Percentiles rank a stretch among this genome's conserved stretches.
phyloP scores from a whole-genome alignment of 2,797 vertebrate species.

The Tiaroga cobitis region DNA sequence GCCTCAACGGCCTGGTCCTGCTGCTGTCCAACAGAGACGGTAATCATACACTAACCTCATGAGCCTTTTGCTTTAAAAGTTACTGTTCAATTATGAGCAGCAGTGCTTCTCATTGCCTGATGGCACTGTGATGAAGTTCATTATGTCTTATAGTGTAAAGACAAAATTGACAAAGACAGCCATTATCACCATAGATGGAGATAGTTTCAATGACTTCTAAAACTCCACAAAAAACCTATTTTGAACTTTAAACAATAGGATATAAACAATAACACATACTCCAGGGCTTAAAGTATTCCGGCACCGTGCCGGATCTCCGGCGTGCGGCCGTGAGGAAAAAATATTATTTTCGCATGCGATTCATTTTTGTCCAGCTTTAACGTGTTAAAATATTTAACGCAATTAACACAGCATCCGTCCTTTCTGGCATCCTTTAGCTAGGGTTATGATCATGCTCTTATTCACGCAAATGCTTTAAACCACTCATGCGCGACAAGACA shows the following conservation, averaged over 20 bases:
- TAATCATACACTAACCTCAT: conserved; percentile 66
- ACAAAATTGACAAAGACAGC: neutral
- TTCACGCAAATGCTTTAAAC: no score
- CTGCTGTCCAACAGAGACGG: conserved; percentile 96
- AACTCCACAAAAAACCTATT: neutral
- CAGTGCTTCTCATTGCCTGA: conserved; percentile 8
- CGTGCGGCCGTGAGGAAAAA: no score
- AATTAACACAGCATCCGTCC: no score
- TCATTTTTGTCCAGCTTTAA: no score
- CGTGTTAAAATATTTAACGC: no score
- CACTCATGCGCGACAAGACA: no score
- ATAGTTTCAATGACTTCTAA: neutral
- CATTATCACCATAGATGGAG: neutral
- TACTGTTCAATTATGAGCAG: neutral
- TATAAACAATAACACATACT: neutral
- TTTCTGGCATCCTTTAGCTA: no score
- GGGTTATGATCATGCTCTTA: no score
- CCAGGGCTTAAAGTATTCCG: no score
- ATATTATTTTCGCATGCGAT: no score
- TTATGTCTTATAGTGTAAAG: neutral
- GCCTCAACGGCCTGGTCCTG: conserved; percentile 92
- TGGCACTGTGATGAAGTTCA: neutral
- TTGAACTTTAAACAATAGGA: neutral
- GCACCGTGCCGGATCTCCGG: no score
- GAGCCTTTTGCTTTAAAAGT: neutral